Evolutionary conservation across 2,113 vertebrate genomes (phyloP).

Genomic region (Triplophysa dalaica): DNA sequence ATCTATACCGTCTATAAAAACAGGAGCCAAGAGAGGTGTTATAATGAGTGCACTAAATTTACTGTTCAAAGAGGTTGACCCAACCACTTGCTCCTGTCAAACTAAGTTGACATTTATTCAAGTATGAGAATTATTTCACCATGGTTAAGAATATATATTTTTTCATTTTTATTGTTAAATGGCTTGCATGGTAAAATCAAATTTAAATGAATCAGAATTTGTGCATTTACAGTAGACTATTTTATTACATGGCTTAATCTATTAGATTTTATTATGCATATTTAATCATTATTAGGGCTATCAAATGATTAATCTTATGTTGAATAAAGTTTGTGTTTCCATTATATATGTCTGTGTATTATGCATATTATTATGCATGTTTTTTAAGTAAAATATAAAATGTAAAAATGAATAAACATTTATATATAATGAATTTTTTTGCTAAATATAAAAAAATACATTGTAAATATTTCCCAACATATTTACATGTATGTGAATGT

Average conservation of each 20-base stretch:
- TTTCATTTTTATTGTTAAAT: too few relatives aligned
- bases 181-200: not conserved
- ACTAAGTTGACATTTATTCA: not conserved
- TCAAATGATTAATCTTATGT: too few relatives aligned
- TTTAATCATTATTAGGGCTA: too few relatives aligned
- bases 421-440: not conserved
- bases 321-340: too few relatives aligned
- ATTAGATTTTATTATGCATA: not conserved
- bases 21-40: not conserved
- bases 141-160: not conserved
- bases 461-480: too few relatives aligned
- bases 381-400: too few relatives aligned
- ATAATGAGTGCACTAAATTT: slow-evolving; percentile 2
- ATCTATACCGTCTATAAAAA: slow-evolving; percentile 9
- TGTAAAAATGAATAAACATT: too few relatives aligned
- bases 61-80: not conserved
- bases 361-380: too few relatives aligned
- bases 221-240: not conserved
- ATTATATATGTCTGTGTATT: too few relatives aligned
- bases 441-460: too few relatives aligned
- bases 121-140: not conserved
- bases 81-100: not conserved
- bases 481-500: too few relatives aligned
- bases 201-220: not conserved
- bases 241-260: not conserved